Base-by-base conservation (phyloP, 2,888 invertebrate species). In the Phaedon cochleariae region DNA sequence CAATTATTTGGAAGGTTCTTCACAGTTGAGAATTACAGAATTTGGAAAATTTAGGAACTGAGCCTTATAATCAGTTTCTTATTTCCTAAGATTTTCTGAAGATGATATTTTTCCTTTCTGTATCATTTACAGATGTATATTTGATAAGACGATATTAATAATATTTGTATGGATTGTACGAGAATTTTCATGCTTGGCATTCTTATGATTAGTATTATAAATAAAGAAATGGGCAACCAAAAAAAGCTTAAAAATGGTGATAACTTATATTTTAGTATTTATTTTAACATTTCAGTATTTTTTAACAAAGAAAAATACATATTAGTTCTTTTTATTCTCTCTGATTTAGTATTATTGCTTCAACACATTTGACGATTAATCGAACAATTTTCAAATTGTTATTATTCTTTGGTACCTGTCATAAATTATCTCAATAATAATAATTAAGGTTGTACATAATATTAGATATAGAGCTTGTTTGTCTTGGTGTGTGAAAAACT, bases 371-470 rank as follows among this genome's bases (percentile, higher is more conserved):
- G 34, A 34, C 34, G 12, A 9, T 34, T 34, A 10, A 34, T 12
- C n/a, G n/a, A n/a, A n/a, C n/a, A n/a, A n/a, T n/a, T n/a, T n/a
- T n/a, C n/a, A n/a, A n/a, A n/a, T n/a, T n/a, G n/a, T n/a, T 26
- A 3, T 41, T 4, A 15, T 41, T 41, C 4, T 41, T 15, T 41
- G 41, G 41, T 41, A 41, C 41, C 41, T 41, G 41, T 41, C 3
- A 41, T 41, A n/a, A 41, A 41, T 41, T 15, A 41, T 41, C 3
- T 34, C 2, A 10, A n/a, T n/a, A n/a, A n/a, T n/a, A n/a, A 41
- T 41, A 41, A n/a, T 41, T 41, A 41, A 34, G 34, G 34, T 41
- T 41, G 41, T 41, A 41, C 41, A 41, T 15, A 46, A 46, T 46
- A 48, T 21, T 48, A 48, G 5, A 21, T 48, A 5, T 22, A 15